Conservation (phyloP, 2,797 vertebrate species). For the Acropternis orthonyx region DNA sequence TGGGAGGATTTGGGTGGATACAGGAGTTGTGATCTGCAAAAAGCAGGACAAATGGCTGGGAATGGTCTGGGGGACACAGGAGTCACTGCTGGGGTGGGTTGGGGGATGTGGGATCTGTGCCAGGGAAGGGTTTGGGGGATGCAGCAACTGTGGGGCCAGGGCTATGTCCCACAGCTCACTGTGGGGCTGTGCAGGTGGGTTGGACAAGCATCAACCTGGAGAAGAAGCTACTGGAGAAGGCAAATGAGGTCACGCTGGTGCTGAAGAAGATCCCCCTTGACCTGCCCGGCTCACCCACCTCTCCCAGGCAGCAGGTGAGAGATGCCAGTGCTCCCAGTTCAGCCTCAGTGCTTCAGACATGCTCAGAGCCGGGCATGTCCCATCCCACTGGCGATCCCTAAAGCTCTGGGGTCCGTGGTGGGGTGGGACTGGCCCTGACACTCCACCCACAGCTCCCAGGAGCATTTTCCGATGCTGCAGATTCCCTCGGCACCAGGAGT, state of each 20-base stretch:
- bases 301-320: conserved; percentile 21
- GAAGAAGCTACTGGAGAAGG: conserved; percentile 85
- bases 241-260: conserved; percentile 79
- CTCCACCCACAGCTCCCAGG: neutral
- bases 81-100: neutral
- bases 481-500: neutral
- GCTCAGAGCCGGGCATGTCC: neutral
- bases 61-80: neutral
- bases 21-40: neutral
- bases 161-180: neutral
- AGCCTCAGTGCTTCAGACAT: neutral
- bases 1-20: neutral
- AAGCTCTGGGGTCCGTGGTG: neutral
- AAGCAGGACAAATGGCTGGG: neutral
- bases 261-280: conserved; percentile 85
- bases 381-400: neutral
- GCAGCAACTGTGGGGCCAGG: accelerated
- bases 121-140: neutral
- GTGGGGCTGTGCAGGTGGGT: conserved; percentile 81
- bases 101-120: neutral
- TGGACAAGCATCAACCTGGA: conserved; percentile 85
- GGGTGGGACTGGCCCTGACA: neutral
- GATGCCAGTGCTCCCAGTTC: neutral
- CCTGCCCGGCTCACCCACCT: accelerated
- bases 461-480: neutral